Conservation (phyloP, 1,140 invertebrate genomes). For the Maniola jurtina region DNA sequence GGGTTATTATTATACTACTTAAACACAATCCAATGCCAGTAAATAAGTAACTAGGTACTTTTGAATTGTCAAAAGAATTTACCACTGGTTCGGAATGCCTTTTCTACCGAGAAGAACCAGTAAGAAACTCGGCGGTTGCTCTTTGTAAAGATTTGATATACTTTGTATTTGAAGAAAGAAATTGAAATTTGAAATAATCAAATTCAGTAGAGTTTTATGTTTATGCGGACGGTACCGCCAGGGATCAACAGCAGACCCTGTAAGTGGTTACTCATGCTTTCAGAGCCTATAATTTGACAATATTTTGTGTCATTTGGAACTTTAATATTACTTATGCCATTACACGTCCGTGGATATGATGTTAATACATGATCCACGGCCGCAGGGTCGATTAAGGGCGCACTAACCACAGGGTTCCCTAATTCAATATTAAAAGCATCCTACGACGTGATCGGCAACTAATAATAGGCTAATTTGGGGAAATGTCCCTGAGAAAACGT, state of each 20-base stretch:
- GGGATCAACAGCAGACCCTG: conserved; percentile 64
- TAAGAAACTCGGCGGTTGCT: too few relatives aligned
- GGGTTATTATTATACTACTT: too few relatives aligned
- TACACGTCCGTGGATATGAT: conserved; percentile 71
- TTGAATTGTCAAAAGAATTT: too few relatives aligned
- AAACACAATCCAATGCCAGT: too few relatives aligned
- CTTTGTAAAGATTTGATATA: too few relatives aligned
- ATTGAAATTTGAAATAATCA: not conserved
- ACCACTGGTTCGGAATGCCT: too few relatives aligned
- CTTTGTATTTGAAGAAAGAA: not conserved
- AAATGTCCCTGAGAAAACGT: conserved; percentile 77
- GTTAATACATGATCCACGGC: conserved; percentile 68
- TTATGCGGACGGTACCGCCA: conserved; percentile 53
- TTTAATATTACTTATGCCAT: conserved; percentile 77
- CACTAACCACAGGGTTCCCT: conserved; percentile 74
- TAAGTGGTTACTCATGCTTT: conserved; percentile 77
- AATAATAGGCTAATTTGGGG: conserved; percentile 76
- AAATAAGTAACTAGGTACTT: too few relatives aligned
- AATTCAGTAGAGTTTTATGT: not conserved
- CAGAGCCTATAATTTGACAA: conserved; percentile 78
- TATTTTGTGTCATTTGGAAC: conserved; percentile 78
- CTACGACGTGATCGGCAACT: conserved; percentile 73
- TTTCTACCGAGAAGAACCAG: too few relatives aligned
- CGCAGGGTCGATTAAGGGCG: conserved; percentile 70
- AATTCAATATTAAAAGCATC: conserved; percentile 79